Percentiles rank a stretch among this genome's conserved stretches.
phyloP scores from a whole-genome alignment of 2,888 invertebrate genomes.

The Cosmopolites sordidus region DNA sequence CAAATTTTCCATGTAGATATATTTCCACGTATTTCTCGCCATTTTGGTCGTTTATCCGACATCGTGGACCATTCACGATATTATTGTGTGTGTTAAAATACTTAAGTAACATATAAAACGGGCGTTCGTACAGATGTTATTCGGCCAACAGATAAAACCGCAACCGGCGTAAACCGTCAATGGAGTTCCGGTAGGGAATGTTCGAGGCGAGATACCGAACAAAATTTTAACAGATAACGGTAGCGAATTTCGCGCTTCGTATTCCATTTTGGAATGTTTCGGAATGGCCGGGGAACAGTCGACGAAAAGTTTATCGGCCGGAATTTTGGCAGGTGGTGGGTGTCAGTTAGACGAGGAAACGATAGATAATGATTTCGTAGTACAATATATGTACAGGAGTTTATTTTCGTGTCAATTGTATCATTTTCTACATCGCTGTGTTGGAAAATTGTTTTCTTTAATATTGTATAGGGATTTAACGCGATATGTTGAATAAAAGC shows the following conservation, averaged over 20 bases:
- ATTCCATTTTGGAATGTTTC: conserved; percentile 6
- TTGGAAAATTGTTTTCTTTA: no score
- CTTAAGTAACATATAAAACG: conserved; percentile 15
- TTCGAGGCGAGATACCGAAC: conserved; percentile 18
- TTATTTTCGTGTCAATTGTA: no score
- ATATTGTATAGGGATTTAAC: no score
- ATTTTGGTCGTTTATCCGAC: conserved; percentile 5
- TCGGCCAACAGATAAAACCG: conserved; percentile 16
- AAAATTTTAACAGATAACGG: conserved; percentile 17
- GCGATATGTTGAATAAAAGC: no score
- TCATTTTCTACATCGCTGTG: no score
- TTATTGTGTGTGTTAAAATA: conserved; percentile 10
- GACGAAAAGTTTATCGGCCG: no score
- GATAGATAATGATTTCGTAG: no score
- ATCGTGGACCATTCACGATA: conserved; percentile 3
- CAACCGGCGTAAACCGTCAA: conserved; percentile 15
- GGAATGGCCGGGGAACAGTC: no score
- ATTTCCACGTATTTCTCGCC: not conserved
- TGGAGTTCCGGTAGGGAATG: conserved; percentile 24
- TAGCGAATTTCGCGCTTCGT: conserved; percentile 9
- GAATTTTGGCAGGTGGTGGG: no score
- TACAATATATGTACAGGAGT: no score
- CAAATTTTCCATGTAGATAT: not conserved
- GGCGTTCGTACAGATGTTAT: conserved; percentile 12
- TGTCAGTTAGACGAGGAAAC: no score